Evolutionary conservation across 2,888 invertebrate genomes (phyloP), one percentile per base, ranked within the genome.

Genomic region (Monopis laevigella): DNA sequence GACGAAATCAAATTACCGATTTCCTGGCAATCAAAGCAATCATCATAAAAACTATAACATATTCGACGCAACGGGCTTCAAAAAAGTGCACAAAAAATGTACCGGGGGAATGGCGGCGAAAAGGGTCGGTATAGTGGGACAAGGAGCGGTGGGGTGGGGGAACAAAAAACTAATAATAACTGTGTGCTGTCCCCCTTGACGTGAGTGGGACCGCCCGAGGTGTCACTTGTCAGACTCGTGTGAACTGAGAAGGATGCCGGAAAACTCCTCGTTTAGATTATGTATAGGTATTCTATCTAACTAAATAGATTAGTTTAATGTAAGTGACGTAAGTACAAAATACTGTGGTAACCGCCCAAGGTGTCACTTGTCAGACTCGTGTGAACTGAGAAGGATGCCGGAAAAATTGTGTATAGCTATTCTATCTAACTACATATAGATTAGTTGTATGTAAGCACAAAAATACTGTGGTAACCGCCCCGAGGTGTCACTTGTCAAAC

Each of bases 81-180:
- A 68, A 66, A 59, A 39, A 41, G 18, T 50, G 52, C 48, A 70
- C 66, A 77, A 77, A 75, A 70, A 69, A 55, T 59, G 55, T 60
- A 57, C 59, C 62, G 63, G 64, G 59, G 59, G 59, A 71, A 75
- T 75, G 73, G 77, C 75, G 64, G 67, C 65, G 39, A 13, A 47
- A 49, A 51, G 55, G 58, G 50, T 63, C 65, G 66, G 61, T 36
- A 36, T 19, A 19, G 56, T 55, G 56, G 58, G 59, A 55, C 28
- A 7, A 10, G 57, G 51, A n/a, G n/a, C n/a, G n/a, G n/a, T n/a
- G 58, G 39, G 38, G 63, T 57, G 72, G 62, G 69, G 72, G 70
- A 65, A 67, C 69, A 74, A 78, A 36, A 75, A 77, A 77, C 80
- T 78, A 80, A 78, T 78, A 80, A 78, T 80, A 80, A 75, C 77